Base-by-base conservation (phyloP, 2,888 invertebrate species). In the Unio delphinus region DNA sequence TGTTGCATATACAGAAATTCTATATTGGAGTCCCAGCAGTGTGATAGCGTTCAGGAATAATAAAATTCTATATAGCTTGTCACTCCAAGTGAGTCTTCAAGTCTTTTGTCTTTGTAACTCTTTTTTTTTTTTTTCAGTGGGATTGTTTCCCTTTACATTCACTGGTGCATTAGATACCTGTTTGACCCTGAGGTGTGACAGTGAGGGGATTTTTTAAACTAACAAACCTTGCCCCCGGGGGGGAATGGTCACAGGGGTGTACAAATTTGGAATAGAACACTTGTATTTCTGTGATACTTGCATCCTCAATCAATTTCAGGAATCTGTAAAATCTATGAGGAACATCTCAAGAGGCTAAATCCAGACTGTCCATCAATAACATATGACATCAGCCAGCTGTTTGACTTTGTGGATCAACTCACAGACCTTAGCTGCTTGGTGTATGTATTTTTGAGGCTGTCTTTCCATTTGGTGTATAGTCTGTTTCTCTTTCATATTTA, bases 321-420 rank as follows among this genome's bases (percentile, higher is more conserved):
- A 56, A 97, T 99, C 18, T 99, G 99, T 90, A 98, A 98, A 91
- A 99, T 99, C 78, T 99, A 97, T 88, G 99, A 99, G 88, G 99
- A 99, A 87, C 99, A 99, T 90, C 91, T 99, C 80, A 99, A 99
- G 89, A 93, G 96, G 72, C 93, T 95, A 85, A 98, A 99, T 89
- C 99, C 99, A 0, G 95, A 96, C 87, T 96, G 96, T 23, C 96
- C 97, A 1, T 96, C 96, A 2, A 99, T 99, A 75, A 99, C 99
- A 0, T 99, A 99, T 87, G 99, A 99, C 89, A 98, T 99, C 69
- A 96, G 95, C 69, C 98, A 99, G 88, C 92, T 99, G 71, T 99
- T 99, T 90, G 98, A 99, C 90, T 99, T 99, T 89, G 95, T 99
- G 78, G 99, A 99, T 90, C 96, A 96, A 91, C 92, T 99, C 64